Evolutionary conservation across 2,797 vertebrate genomes (phyloP).

Genomic region (Amniataba percoides): DNA sequence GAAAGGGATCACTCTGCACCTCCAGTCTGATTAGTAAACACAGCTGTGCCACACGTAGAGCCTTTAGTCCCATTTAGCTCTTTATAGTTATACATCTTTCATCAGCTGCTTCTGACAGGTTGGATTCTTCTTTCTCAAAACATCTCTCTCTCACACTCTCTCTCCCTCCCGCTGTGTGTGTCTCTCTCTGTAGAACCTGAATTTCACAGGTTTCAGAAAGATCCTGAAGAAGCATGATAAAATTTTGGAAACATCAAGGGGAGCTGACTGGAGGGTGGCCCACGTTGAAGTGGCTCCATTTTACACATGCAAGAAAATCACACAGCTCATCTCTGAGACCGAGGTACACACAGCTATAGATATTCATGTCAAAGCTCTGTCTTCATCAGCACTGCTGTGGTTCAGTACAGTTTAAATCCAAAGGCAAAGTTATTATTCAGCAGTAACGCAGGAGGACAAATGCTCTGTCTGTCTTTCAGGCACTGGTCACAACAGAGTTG

Average conservation of each 20-base stretch:
- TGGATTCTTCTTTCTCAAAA: not conserved
- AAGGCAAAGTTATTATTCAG: not conserved
- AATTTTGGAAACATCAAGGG: constrained; percentile 94
- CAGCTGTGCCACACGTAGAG: constrained; percentile 9
- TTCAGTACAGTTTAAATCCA: not conserved
- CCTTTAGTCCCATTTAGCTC: not conserved
- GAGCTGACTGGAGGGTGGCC: constrained; percentile 95
- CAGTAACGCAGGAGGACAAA: not conserved
- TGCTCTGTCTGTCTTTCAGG: constrained; percentile 78
- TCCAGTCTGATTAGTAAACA: not conserved
- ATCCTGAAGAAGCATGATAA: constrained; percentile 99
- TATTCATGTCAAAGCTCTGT: not conserved
- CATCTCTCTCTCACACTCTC: not conserved
- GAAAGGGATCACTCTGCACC: not conserved
- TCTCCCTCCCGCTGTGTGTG: not conserved
- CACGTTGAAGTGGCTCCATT: constrained; percentile 98
- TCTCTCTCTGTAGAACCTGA: constrained; percentile 93
- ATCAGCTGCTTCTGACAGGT: not conserved
- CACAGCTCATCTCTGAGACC: constrained; percentile 97
- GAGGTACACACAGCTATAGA: constrained; percentile 85
- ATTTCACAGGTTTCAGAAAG: constrained; percentile 99
- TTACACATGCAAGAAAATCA: constrained; percentile 99
- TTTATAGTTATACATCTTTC: not conserved
- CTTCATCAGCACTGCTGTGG: not conserved
- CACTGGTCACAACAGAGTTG: constrained; percentile 95